phyloP scores from a whole-genome alignment of 2,113 vertebrate genomes.

The Saguinus midas region DNA sequence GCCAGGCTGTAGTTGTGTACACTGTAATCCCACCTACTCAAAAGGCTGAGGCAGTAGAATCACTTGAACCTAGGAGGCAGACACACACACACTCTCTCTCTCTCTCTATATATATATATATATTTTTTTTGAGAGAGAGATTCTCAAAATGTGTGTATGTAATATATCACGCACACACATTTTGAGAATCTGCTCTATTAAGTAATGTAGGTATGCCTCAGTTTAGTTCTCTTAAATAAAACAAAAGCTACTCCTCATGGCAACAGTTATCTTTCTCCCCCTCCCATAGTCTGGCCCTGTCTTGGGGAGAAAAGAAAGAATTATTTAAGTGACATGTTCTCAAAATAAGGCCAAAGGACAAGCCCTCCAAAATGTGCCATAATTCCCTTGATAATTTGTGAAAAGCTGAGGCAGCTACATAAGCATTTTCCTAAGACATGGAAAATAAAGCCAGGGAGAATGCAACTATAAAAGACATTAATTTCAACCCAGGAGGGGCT shows the following conservation, averaged over 20 bases:
- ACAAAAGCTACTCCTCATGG: not conserved
- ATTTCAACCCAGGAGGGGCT: conserved; percentile 32
- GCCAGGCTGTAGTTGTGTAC: too few species aligned
- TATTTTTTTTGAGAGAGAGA: too few species aligned
- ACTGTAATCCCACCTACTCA: too few species aligned
- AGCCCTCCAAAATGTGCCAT: not conserved
- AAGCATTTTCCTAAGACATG: conserved; percentile 35
- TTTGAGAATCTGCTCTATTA: not conserved
- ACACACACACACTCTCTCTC: too few species aligned
- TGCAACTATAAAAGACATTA: conserved; percentile 18
- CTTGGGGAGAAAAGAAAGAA: not conserved
- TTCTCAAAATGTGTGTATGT: too few species aligned
- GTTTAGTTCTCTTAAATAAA: conserved; percentile 13
- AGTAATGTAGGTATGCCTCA: not conserved
- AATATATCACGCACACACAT: not conserved
- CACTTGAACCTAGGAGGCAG: too few species aligned
- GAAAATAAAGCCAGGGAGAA: conserved; percentile 40
- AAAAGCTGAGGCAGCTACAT: conserved; percentile 16
- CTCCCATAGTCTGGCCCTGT: not conserved
- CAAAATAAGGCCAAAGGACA: not conserved
- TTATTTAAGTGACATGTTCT: conserved; percentile 15
- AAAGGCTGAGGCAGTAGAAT: too few species aligned
- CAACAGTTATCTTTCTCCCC: not conserved
- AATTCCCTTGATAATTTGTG: conserved; percentile 47
- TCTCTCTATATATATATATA: too few species aligned